A percentile compares a stretch with the other conserved stretches of the same genome.
phyloP scores from a whole-genome alignment of 2,797 vertebrate species.

The Pyrocephalus nanus region DNA sequence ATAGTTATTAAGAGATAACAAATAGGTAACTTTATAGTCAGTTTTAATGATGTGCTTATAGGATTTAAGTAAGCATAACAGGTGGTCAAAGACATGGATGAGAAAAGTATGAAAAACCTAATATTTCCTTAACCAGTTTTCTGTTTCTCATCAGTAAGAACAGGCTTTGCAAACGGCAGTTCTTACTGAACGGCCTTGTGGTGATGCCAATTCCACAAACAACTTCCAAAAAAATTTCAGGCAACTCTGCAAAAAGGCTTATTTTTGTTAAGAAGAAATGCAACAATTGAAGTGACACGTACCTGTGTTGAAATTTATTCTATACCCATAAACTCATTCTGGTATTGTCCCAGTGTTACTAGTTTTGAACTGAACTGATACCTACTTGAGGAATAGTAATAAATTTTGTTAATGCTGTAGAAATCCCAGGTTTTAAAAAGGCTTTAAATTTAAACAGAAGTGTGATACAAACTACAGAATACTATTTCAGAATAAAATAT shows the following conservation, averaged over 20 bases:
- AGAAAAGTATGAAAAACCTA: neutral
- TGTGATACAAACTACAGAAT: conserved; percentile 51
- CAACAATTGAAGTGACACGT: conserved; percentile 2
- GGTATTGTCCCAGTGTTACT: conserved; percentile 18
- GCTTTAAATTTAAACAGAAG: conserved; percentile 59
- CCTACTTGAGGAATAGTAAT: conserved; percentile 44
- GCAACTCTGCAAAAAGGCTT: neutral
- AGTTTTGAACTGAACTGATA: conserved; percentile 47
- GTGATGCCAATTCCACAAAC: neutral
- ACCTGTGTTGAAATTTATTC: conserved; percentile 49
- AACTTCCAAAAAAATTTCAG: neutral
- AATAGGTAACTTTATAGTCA: neutral
- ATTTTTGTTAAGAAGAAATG: neutral
- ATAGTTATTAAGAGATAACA: neutral
- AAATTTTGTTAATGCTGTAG: conserved; percentile 49
- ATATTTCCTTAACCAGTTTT: neutral
- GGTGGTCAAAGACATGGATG: neutral
- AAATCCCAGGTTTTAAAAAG: conserved; percentile 55
- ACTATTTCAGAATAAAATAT: conserved; percentile 56
- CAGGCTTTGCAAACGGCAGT: neutral
- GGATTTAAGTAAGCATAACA: neutral
- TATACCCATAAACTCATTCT: neutral
- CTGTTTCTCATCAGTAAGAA: neutral
- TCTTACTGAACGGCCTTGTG: neutral
- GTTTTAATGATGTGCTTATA: neutral